Evolutionary conservation across 1,140 invertebrate genomes (phyloP).

Genomic region (Hycleus cichorii): DNA sequence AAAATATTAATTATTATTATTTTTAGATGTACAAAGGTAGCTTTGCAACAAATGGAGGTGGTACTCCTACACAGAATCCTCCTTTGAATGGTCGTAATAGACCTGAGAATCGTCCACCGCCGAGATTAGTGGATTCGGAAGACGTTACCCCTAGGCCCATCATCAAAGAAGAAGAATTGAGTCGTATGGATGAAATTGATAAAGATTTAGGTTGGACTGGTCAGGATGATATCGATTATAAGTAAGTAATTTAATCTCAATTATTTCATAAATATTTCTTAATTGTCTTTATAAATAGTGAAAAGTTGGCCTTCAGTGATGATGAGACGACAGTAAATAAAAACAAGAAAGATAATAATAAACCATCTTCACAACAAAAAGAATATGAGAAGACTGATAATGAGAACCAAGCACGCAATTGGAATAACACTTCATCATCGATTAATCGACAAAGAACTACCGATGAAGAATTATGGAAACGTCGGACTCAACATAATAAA

Average conservation of each 20-base stretch:
- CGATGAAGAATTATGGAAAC: constrained; percentile 69
- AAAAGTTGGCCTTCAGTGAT: constrained; percentile 90
- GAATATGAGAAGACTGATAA: constrained; percentile 39
- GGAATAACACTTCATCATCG: constrained; percentile 26
- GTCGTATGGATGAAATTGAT: constrained; percentile 83
- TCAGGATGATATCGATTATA: constrained; percentile 90
- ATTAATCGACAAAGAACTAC: constrained; percentile 28
- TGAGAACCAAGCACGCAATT: constrained; percentile 34
- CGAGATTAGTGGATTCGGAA: constrained; percentile 43
- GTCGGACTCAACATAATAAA: constrained; percentile 59
- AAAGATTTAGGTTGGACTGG: constrained; percentile 85
- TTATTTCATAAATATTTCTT: constrained; percentile 1
- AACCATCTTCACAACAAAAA: constrained; percentile 21
- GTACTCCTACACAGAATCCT: constrained; percentile 22
- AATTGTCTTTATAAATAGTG: constrained; percentile 47
- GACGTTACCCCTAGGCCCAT: constrained; percentile 65
- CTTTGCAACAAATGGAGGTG: constrained; percentile 31
- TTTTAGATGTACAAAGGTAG: constrained; percentile 33
- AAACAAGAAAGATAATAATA: neutral
- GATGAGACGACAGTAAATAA: constrained; percentile 55
- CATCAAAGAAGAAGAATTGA: constrained; percentile 86
- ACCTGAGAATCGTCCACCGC: constrained; percentile 22
- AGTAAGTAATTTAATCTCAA: constrained; percentile 46
- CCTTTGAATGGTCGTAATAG: constrained; percentile 19
- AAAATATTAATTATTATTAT: neutral